Conservation (phyloP, 2,888 invertebrate species). For the Melinaea menophilus region DNA sequence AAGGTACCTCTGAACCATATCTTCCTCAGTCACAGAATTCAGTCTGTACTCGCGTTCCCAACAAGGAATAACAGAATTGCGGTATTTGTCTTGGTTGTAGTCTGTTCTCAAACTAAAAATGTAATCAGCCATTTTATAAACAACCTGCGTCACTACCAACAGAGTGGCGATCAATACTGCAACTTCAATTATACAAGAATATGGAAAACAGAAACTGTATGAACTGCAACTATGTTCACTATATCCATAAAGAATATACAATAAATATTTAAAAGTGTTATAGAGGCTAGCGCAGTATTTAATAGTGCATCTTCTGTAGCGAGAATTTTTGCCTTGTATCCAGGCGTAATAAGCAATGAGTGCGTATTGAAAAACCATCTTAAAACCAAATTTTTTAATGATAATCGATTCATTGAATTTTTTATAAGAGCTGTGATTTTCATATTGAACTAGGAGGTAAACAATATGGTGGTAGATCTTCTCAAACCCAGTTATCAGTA, state of each 20-base stretch:
- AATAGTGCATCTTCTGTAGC: neutral
- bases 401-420: constrained; percentile 51
- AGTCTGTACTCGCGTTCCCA: constrained; percentile 56
- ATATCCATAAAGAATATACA: neutral
- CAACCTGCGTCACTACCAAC: constrained; percentile 73
- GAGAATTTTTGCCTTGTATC: constrained; percentile 22
- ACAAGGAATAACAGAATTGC: constrained; percentile 34
- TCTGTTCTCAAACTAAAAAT: constrained; percentile 24
- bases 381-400: constrained; percentile 50
- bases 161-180: constrained; percentile 76
- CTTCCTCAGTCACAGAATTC: constrained; percentile 40
- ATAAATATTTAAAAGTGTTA: neutral
- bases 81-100: constrained; percentile 23
- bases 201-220: constrained; percentile 52
- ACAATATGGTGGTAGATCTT: constrained; percentile 12
- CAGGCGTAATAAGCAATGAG: constrained; percentile 52
- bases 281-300: neutral
- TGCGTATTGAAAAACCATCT: constrained; percentile 51
- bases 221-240: neutral
- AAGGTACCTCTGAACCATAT: constrained; percentile 33
- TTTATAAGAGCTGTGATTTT: constrained; percentile 52
- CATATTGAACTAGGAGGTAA: constrained; percentile 44
- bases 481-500: constrained; percentile 4
- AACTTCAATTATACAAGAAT: constrained; percentile 77
- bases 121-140: constrained; percentile 51